Conservation (phyloP, 37 sponge, comb jelly and placozoan genomes). For the Ephydatia muelleri region DNA sequence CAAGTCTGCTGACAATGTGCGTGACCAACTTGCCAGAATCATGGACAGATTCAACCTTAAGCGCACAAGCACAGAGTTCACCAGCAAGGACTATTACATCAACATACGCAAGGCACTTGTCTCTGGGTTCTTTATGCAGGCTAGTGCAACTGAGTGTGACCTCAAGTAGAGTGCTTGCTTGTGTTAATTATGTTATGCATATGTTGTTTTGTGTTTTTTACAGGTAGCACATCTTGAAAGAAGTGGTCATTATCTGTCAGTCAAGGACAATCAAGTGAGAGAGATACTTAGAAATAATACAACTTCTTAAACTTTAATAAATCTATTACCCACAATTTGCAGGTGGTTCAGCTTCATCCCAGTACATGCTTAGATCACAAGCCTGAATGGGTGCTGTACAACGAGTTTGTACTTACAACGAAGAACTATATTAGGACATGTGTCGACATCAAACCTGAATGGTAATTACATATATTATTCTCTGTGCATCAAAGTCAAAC, state of each 20-base stretch:
- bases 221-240: constrained; percentile 97
- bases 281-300: not conserved
- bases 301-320: not conserved
- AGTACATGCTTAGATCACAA: constrained; percentile 99
- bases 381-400: constrained; percentile 99
- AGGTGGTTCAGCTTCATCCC: constrained; percentile 99
- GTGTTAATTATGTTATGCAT: not conserved
- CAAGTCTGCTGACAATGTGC: constrained; percentile 96
- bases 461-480: constrained; percentile 58
- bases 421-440: constrained; percentile 99
- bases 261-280: constrained; percentile 94
- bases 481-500: not conserved
- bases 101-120: constrained; percentile 96
- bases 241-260: constrained; percentile 95
- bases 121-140: constrained; percentile 98
- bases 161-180: not conserved
- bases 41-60: constrained; percentile 94
- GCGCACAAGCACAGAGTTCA: constrained; percentile 91
- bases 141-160: not conserved
- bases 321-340: not conserved
- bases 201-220: not conserved
- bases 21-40: constrained; percentile 95
- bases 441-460: constrained; percentile 96
- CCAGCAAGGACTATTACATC: constrained; percentile 96
- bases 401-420: constrained; percentile 99